Evolutionary conservation across 1,140 invertebrate genomes (phyloP).

Genomic region (Anadara kagoshimensis): DNA sequence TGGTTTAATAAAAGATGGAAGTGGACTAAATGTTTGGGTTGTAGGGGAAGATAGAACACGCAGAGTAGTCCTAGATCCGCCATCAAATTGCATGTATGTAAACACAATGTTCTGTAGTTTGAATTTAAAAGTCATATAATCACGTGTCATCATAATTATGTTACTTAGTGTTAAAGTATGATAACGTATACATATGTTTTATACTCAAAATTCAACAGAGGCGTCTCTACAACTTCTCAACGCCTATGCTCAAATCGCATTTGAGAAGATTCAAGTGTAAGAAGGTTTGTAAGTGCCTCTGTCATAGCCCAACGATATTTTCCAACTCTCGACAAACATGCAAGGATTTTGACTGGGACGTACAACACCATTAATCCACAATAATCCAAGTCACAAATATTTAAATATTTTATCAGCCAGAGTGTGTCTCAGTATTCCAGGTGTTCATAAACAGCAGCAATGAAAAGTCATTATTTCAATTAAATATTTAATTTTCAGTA

Average conservation of each 20-base stretch:
- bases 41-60: conserved; percentile 25
- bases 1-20: conserved; percentile 32
- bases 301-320: too few species aligned
- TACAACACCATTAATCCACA: too few species aligned
- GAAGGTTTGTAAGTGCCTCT: neutral
- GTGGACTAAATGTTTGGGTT: conserved; percentile 26
- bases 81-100: conserved; percentile 43
- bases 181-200: neutral
- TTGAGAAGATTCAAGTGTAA: neutral
- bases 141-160: neutral
- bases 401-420: too few species aligned
- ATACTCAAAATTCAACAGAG: neutral
- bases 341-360: too few species aligned
- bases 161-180: neutral
- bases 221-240: neutral
- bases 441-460: neutral
- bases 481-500: neutral
- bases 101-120: neutral
- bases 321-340: too few species aligned
- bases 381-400: too few species aligned
- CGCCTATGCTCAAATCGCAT: neutral
- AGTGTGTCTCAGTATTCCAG: neutral
- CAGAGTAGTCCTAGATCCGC: conserved; percentile 23
- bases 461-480: neutral
- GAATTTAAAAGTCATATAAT: neutral